phyloP scores from a whole-genome alignment of 2,113 vertebrate species.

The Pedetes capensis region DNA sequence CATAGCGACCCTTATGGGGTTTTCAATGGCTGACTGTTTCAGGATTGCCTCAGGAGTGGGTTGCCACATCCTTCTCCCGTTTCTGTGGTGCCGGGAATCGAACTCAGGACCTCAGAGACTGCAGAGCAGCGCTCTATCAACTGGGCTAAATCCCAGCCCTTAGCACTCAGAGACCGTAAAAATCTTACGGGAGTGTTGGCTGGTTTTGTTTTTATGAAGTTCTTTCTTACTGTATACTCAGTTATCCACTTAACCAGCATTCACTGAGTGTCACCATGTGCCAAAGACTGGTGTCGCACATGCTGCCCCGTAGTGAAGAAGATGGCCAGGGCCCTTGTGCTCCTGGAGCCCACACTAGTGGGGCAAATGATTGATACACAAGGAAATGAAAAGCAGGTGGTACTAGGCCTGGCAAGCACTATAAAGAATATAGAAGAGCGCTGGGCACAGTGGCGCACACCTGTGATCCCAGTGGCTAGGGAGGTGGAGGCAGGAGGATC shows the following conservation, averaged over 20 bases:
- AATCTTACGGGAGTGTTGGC: neutral
- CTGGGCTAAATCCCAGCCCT: no score
- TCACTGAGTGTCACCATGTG: neutral
- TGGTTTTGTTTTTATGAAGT: conserved; percentile 8
- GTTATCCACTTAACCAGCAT: neutral
- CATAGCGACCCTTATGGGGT: no score
- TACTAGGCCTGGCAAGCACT: neutral
- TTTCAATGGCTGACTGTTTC: no score
- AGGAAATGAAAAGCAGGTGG: neutral
- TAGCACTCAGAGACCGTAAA: neutral
- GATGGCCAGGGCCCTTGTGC: neutral
- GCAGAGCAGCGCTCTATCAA: no score
- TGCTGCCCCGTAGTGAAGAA: neutral
- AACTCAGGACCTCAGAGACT: no score
- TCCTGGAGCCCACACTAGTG: neutral
- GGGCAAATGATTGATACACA: neutral
- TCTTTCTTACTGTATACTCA: neutral
- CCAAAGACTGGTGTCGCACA: neutral
- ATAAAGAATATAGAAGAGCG: neutral
- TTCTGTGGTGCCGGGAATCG: no score
- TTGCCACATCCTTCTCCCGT: no score
- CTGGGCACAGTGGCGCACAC: no score
- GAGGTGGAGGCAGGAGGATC: no score
- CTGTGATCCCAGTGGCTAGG: no score
- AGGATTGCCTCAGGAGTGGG: no score